phyloP scores from a whole-genome alignment of 1,140 invertebrate species.

The Cyrtorhinus lividipennis region DNA sequence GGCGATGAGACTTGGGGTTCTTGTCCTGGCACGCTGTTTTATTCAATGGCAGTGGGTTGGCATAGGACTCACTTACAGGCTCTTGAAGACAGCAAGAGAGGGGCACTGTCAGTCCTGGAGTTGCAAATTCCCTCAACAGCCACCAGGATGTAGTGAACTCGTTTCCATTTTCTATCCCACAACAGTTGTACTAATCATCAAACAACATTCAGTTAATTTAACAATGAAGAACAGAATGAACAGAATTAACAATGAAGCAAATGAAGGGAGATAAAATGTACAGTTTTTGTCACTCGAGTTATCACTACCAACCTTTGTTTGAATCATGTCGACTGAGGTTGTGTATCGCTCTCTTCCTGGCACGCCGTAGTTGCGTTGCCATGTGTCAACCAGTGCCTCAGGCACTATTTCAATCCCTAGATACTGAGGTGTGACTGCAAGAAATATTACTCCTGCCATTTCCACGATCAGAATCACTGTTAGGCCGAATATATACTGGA shows the following conservation, averaged over 20 bases:
- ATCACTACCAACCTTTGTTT: too few species aligned
- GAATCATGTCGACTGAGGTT: constrained; percentile 59
- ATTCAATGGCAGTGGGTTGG: constrained; percentile 61
- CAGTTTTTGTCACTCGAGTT: too few species aligned
- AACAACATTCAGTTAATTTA: too few species aligned
- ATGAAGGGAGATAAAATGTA: too few species aligned
- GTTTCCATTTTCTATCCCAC: constrained; percentile 57
- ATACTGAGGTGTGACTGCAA: constrained; percentile 63
- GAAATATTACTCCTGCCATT: constrained; percentile 51
- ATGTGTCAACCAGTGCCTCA: constrained; percentile 45
- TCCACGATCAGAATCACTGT: constrained; percentile 52
- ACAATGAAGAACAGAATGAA: too few species aligned
- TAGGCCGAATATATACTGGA: constrained; percentile 57
- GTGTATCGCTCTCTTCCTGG: constrained; percentile 59
- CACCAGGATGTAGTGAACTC: constrained; percentile 73
- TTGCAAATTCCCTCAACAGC: constrained; percentile 55
- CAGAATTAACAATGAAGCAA: too few species aligned
- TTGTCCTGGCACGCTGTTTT: constrained; percentile 52
- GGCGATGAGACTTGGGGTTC: constrained; percentile 40
- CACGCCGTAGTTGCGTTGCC: constrained; percentile 60
- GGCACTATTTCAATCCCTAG: constrained; percentile 51
- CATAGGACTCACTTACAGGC: constrained; percentile 31
- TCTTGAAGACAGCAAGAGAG: constrained; percentile 54
- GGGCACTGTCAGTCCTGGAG: constrained; percentile 53
- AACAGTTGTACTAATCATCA: constrained; percentile 68